phyloP scores from a whole-genome alignment of 2,797 vertebrate genomes.

The Pipistrellus kuhlii region DNA sequence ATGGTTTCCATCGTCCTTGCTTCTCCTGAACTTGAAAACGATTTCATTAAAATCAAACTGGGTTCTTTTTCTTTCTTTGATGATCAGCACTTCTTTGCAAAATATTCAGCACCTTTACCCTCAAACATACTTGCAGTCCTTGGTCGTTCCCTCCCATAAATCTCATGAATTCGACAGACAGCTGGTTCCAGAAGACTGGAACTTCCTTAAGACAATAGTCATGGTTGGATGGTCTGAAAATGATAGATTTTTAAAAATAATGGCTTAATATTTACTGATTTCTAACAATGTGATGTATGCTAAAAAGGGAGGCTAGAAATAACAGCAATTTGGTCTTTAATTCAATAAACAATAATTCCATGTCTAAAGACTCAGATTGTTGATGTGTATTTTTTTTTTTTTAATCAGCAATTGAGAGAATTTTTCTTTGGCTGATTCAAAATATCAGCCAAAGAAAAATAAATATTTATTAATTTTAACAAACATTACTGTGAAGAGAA shows the following conservation, averaged over 20 bases:
- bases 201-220: slow-evolving; percentile 7
- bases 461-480: slow-evolving; percentile 48
- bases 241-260: slow-evolving; percentile 51
- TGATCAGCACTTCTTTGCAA: neutral
- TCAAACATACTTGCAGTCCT: neutral
- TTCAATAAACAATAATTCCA: neutral
- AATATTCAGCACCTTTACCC: slow-evolving; percentile 24
- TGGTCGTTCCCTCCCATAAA: neutral
- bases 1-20: slow-evolving; percentile 17
- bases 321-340: slow-evolving; percentile 33
- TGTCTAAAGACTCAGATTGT: neutral
- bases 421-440: slow-evolving; percentile 4
- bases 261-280: slow-evolving; percentile 62
- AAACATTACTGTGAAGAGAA: neutral
- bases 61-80: slow-evolving; percentile 51
- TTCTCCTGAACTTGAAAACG: slow-evolving; percentile 25
- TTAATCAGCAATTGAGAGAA: neutral
- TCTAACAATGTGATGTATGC: neutral
- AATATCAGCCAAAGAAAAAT: neutral
- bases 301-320: slow-evolving; percentile 12
- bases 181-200: neutral
- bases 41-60: slow-evolving; percentile 66
- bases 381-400: slow-evolving; percentile 32
- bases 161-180: neutral
- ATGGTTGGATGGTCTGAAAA: slow-evolving; percentile 13